Conservation (phyloP, 2,888 invertebrate species). For the Pseudanteris insignis region DNA sequence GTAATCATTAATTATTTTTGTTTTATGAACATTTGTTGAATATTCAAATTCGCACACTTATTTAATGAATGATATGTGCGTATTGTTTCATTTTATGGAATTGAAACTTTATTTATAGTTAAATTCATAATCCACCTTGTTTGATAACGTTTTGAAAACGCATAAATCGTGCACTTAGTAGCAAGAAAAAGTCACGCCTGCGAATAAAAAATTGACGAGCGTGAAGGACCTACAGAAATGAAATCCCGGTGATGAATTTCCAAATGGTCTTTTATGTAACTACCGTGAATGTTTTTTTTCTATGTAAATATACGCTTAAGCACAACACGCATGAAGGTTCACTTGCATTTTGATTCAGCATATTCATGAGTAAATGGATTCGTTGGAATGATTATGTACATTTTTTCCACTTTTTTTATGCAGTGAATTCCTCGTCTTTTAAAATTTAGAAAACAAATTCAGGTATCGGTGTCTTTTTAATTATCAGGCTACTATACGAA, state of each 20-base stretch:
- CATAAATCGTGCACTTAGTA: constrained; percentile 12
- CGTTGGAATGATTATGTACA: constrained; percentile 31
- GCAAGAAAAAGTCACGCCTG: neutral
- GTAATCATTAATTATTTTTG: too few species aligned
- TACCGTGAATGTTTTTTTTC: constrained; percentile 42
- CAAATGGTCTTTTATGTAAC: constrained; percentile 39
- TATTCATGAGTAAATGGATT: constrained; percentile 43
- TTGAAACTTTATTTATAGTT: too few species aligned
- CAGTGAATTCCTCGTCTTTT: constrained; percentile 5
- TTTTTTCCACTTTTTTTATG: too few species aligned
- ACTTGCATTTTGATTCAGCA: constrained; percentile 43
- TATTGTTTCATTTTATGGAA: too few species aligned
- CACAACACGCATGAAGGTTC: constrained; percentile 20
- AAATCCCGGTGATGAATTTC: constrained; percentile 40
- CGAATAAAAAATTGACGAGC: constrained; percentile 24
- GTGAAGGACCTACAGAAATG: constrained; percentile 9
- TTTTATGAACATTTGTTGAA: neutral
- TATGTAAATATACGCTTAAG: constrained; percentile 32
- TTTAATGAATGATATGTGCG: too few species aligned
- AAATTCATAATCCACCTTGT: constrained; percentile 23
- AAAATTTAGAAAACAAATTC: too few species aligned
- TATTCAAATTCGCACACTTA: too few species aligned
- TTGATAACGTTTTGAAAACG: constrained; percentile 5
- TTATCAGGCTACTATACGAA: too few species aligned
- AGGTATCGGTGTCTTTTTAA: too few species aligned